These are phyloP conservation scores for Crocidura indochinensis DNA, from an alignment of 2,797 vertebrate genomes.

Conservation along the genomic window DNA sequence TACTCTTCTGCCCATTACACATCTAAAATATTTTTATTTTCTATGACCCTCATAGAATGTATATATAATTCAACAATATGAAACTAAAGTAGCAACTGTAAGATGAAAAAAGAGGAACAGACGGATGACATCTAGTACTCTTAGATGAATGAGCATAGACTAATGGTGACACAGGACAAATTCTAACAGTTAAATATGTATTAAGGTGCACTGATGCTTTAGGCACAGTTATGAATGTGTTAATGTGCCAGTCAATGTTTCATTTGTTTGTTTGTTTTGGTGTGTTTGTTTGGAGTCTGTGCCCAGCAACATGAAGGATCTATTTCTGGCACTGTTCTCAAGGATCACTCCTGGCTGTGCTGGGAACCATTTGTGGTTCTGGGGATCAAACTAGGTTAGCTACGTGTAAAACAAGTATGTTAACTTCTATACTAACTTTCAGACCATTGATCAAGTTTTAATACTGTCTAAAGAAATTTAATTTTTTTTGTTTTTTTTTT, in stretches of 20 bases:
- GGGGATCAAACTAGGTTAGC: too few relatives aligned
- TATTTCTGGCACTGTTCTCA: too few relatives aligned
- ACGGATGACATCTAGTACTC: background rate
- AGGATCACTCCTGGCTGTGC: too few relatives aligned
- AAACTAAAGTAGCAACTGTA: conserved; percentile 1
- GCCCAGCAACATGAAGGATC: too few relatives aligned
- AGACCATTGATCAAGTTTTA: conserved; percentile 35
- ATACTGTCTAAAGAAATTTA: conserved; percentile 42
- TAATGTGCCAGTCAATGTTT: background rate
- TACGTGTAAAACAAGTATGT: too few relatives aligned
- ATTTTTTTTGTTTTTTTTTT: too few relatives aligned
- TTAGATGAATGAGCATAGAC: background rate
- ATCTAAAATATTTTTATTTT: conserved; percentile 52
- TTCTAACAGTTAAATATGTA: background rate
- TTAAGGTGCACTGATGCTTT: background rate
- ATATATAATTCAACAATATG: background rate
- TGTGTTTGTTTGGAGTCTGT: too few relatives aligned
- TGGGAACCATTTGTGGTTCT: too few relatives aligned
- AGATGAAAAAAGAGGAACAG: background rate
- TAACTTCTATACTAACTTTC: too few relatives aligned
- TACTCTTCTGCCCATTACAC: conserved; percentile 31
- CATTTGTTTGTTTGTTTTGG: too few relatives aligned
- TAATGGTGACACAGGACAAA: background rate
- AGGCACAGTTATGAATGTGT: background rate
- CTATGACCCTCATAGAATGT: background rate